Conservation (phyloP, 2,888 invertebrate genomes). For the Drymonia ruficornis region DNA sequence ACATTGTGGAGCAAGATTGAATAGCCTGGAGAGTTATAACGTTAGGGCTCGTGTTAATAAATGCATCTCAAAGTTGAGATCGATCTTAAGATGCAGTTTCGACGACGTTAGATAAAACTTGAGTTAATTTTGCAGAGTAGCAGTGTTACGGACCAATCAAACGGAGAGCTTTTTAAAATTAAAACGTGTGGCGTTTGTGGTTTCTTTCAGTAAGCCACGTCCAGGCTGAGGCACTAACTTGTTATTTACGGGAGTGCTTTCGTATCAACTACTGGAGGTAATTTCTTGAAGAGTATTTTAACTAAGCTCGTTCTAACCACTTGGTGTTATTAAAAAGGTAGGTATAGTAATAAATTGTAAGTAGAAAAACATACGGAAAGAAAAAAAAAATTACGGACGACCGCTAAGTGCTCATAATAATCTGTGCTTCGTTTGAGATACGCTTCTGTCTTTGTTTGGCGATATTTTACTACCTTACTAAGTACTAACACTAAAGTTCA, state of each 20-base stretch:
- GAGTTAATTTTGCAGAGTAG: slow-evolving; percentile 48
- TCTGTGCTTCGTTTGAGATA: too few species aligned
- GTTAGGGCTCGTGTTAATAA: too few species aligned
- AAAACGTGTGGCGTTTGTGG: slow-evolving; percentile 63
- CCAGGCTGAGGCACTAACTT: slow-evolving; percentile 50
- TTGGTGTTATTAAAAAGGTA: slow-evolving; percentile 14
- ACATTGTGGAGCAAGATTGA: slow-evolving; percentile 27
- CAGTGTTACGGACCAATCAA: slow-evolving; percentile 57
- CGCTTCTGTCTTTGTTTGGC: too few species aligned
- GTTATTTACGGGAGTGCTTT: slow-evolving; percentile 61
- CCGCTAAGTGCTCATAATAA: too few species aligned
- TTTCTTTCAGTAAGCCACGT: slow-evolving; percentile 47
- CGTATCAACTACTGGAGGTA: slow-evolving; percentile 46
- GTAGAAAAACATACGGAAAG: not conserved
- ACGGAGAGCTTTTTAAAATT: slow-evolving; percentile 69
- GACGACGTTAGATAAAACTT: slow-evolving; percentile 46
- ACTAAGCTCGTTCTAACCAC: slow-evolving; percentile 23
- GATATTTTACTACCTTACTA: too few species aligned
- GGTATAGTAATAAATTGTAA: not conserved
- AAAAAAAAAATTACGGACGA: not conserved
- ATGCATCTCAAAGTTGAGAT: too few species aligned
- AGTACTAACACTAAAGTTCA: too few species aligned
- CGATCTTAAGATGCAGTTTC: too few species aligned
- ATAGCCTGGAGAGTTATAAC: slow-evolving; percentile 50
- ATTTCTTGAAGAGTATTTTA: slow-evolving; percentile 53